Evolutionary conservation across 2,888 invertebrate genomes (phyloP).

Genomic region (Didymodactylos carnosus): DNA sequence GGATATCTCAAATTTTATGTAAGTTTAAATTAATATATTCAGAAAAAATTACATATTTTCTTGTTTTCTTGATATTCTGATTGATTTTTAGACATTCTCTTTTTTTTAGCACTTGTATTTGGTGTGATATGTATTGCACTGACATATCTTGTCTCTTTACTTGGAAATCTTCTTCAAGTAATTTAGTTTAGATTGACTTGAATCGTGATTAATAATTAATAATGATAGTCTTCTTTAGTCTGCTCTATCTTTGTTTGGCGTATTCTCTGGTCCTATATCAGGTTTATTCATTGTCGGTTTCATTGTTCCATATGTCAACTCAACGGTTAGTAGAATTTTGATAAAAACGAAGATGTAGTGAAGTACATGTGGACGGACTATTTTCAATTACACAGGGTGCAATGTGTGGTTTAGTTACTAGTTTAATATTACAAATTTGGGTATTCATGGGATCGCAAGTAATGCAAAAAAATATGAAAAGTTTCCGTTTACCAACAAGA

Average conservation of each 20-base stretch:
- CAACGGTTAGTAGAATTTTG: no score
- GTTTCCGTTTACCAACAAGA: neutral
- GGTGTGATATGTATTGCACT: neutral
- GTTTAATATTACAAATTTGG: neutral
- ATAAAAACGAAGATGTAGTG: no score
- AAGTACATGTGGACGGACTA: no score
- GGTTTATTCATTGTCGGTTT: slow-evolving; percentile 2
- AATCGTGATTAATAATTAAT: neutral
- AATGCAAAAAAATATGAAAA: neutral
- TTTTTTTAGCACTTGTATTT: slow-evolving; percentile 2
- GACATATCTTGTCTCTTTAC: neutral
- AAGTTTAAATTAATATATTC: neutral
- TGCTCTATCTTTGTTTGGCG: slow-evolving; percentile 4
- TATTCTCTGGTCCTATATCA: slow-evolving; percentile 1
- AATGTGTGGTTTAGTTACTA: neutral
- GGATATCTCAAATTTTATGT: neutral
- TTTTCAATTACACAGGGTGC: no score
- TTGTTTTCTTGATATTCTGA: no score
- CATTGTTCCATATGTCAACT: neutral
- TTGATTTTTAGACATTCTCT: neutral
- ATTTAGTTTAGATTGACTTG: neutral
- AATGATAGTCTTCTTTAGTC: neutral
- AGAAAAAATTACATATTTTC: neutral
- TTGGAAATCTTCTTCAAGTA: neutral
- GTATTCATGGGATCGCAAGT: neutral